Base-by-base conservation (phyloP, 2,113 vertebrate species). In the Macroglossus sobrinus region DNA sequence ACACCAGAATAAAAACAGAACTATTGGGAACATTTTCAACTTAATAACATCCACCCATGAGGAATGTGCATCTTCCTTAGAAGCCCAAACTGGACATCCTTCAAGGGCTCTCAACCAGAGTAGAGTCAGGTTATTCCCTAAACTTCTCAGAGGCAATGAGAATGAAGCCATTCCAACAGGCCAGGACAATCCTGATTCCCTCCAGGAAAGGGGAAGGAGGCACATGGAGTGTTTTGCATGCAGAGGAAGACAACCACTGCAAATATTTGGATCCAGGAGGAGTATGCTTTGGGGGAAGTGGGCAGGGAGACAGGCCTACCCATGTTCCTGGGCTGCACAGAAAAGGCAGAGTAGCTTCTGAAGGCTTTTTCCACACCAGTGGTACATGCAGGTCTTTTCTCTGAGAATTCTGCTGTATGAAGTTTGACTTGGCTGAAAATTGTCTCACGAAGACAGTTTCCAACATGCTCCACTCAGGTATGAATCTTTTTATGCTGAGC, bases 401-500 rank as follows among this genome's bases (percentile, higher is more conserved):
- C 19, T 81, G 19, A 4, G 26, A 50, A 57, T 61, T 69, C 59
- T 92, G 40, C 26, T 68, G 28, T 28, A 16, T 50, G 6, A 89
- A 84, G 50, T 61, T 7, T 69, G 76, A 69, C 61, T 8, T 84
- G 15, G 28, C 40, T 64, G n/a, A 45, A 91, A 45, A 30, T 45
- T 68, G n/a, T 71, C 64, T 63, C n/a, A 63, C 5, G 22, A 64
- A 68, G 26, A 55, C 45, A 4, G 7, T 55, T 35, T 71, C 63
- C 24, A 63, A 38, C 38, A 86, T 26, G 9, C 19, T 87, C 9
- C 24, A 66, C 19, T 95, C 55, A 74, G 24, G 45, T 87, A 57
- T 96, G 95, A 71, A 80, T 80, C 55, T 33, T 96, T 72, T 71
- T 72, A 57, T 96, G 91, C 55, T 93, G 91, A 50, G 91, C 55